Evolutionary conservation across 2,888 invertebrate species (phyloP).

Genomic region (Galerucella nymphaeae): DNA sequence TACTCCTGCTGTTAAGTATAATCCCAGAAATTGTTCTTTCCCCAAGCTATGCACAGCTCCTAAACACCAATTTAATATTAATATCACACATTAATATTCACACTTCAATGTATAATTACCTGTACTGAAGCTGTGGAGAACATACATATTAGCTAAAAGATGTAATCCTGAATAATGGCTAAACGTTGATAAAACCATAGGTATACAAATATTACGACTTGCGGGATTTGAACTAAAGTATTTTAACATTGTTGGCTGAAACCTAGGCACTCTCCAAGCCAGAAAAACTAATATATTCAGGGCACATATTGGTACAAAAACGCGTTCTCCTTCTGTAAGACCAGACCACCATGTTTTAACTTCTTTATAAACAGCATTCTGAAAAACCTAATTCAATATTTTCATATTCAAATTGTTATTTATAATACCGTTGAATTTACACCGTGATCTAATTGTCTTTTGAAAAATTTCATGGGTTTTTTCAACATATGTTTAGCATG

Average conservation of each 20-base stretch:
- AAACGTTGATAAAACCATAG: conserved; percentile 95
- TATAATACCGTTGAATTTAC: conserved; percentile 47
- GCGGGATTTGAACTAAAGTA: conserved; percentile 89
- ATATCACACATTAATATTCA: background rate
- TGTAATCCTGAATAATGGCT: conserved; percentile 91
- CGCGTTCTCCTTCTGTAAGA: conserved; percentile 78
- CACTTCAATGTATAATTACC: conserved; percentile 56
- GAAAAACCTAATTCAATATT: conserved; percentile 31
- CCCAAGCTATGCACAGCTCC: conserved; percentile 81
- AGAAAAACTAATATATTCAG: conserved; percentile 83
- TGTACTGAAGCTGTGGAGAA: conserved; percentile 84
- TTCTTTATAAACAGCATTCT: conserved; percentile 61
- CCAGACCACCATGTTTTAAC: conserved; percentile 77
- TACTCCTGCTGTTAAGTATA: conserved; percentile 91
- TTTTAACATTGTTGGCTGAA: conserved; percentile 80
- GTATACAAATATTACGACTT: conserved; percentile 80
- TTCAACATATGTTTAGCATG: conserved; percentile 69
- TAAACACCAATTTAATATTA: conserved; percentile 56
- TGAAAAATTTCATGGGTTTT: conserved; percentile 69
- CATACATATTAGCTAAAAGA: conserved; percentile 95
- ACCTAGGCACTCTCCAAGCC: conserved; percentile 81
- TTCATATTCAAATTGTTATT: background rate
- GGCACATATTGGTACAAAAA: conserved; percentile 83
- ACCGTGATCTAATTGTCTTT: conserved; percentile 52
- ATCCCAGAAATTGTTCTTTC: conserved; percentile 90